Conservation (phyloP, 2,113 vertebrate genomes). For the Cyprinodon brontotheroides region DNA sequence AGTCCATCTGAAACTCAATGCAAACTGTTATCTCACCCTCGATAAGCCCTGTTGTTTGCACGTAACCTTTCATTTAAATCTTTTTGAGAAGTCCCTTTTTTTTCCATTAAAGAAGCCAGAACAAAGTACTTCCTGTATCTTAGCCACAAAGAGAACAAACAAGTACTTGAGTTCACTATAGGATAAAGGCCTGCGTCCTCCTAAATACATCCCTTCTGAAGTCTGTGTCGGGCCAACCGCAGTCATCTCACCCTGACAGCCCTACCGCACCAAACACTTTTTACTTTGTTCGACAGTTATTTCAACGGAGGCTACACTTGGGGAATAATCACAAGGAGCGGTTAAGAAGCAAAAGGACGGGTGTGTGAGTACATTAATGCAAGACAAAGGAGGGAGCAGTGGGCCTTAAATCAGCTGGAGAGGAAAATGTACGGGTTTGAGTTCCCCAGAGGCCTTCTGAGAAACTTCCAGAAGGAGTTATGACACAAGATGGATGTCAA, state of each 20-base stretch:
- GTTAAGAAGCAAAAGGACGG: conserved; percentile 44
- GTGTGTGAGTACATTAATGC: conserved; percentile 35
- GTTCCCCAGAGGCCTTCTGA: conserved; percentile 39
- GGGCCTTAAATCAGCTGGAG: conserved; percentile 28
- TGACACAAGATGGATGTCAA: conserved; percentile 64
- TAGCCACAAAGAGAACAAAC: conserved; percentile 63
- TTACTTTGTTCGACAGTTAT: conserved; percentile 43
- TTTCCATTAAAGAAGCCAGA: conserved; percentile 51
- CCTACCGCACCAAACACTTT: conserved; percentile 45
- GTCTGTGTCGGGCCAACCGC: conserved; percentile 45
- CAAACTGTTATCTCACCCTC: conserved; percentile 32
- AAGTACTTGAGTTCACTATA: conserved; percentile 64
- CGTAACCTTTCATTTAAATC: conserved; percentile 53
- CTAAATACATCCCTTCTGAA: conserved; percentile 65
- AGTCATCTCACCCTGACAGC: conserved; percentile 36
- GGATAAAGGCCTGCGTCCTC: conserved; percentile 54
- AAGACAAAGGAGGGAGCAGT: background rate
- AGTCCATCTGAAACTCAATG: conserved; percentile 17
- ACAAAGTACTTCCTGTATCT: conserved; percentile 73
- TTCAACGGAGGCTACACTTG: conserved; percentile 33
- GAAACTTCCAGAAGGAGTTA: conserved; percentile 48
- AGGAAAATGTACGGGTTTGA: conserved; percentile 23
- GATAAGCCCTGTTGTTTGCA: conserved; percentile 37
- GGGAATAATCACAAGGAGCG: conserved; percentile 49
- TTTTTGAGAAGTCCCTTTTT: conserved; percentile 50